Evolutionary conservation across 2,797 vertebrate species (phyloP), one percentile per base, ranked within the genome.

Genomic region (Eremophila alpestris): DNA sequence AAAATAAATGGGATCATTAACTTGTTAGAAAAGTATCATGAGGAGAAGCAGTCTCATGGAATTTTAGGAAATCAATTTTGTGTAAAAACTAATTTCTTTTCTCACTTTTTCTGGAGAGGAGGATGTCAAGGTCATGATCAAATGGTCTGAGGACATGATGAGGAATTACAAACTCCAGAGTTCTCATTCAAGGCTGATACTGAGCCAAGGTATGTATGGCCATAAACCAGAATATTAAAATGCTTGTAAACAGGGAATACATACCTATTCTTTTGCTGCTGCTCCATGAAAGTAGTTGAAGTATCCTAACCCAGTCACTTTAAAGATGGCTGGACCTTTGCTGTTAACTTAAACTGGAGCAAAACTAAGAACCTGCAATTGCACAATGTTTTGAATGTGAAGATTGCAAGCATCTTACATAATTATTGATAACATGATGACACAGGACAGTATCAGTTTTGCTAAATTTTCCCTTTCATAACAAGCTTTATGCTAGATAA

Each of bases 1-100:
- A 63, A 92, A 94, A 88, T 90, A 89, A 91, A 94, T 90, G 60
- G 63, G 49, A 89, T 89, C 17, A 4, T 93, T 96, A 92, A 64
- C 45, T 68, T 92, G 87, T 94, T 93, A 95, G 56, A 40, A 85
- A 95, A 89, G 51, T 60, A 91, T 83, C 84, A 92, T 11, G 41
- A 92, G 60, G 15, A 85, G 62, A 38, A 84, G 29, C 34, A 43
- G 55, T 46, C 64, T 93, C 82, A 43, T 46, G 49, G 84, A 94
- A 92, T 94, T 93, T 80, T 54, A 83, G 64, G 56, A 91, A 92
- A 94, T 87, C 91, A 91, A 91, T 93, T 92, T 64, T 24, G 77
- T 48, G 41, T 89, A 89, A 83, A 89, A 92, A 75, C 76, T 70
- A 52, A 96, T 94, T 92, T 89, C 2, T 86, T 91, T 89, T 87